Conservation (phyloP, 2,797 vertebrate species). For the Aulostomus chinensis region DNA sequence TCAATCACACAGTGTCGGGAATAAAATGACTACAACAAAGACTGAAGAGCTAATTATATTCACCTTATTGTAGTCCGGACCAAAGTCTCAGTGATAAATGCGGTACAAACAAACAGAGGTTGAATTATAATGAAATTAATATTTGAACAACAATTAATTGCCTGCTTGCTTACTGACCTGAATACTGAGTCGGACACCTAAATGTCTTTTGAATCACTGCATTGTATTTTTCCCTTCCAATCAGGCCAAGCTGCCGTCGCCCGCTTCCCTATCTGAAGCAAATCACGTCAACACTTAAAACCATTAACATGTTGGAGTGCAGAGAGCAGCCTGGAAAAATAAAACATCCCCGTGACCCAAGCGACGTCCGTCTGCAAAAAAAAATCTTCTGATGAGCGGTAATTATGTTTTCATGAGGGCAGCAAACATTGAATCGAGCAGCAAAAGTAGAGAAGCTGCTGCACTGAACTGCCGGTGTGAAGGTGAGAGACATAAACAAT, state of each 20-base stretch:
- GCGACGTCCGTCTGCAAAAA: constrained; percentile 42
- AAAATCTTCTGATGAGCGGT: constrained; percentile 44
- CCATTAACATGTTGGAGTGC: constrained; percentile 48
- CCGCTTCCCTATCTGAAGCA: constrained; percentile 39
- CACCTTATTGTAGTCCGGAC: constrained; percentile 24
- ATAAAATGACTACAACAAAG: constrained; percentile 9
- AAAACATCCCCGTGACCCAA: constrained; percentile 42
- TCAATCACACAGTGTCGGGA: neutral
- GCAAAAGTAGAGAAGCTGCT: constrained; percentile 23
- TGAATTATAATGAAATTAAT: too few relatives aligned
- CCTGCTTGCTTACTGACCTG: constrained; percentile 43
- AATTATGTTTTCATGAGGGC: constrained; percentile 58
- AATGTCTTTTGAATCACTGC: constrained; percentile 47
- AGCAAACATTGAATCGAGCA: constrained; percentile 9
- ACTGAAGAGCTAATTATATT: constrained; percentile 51
- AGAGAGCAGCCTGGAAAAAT: constrained; percentile 29
- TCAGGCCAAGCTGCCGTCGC: constrained; percentile 27
- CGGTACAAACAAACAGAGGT: too few relatives aligned
- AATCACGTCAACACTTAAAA: constrained; percentile 52
- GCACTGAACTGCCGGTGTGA: constrained; percentile 16
- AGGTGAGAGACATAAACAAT: constrained; percentile 56
- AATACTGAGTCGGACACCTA: constrained; percentile 44
- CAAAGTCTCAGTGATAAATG: constrained; percentile 31
- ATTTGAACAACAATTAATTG: constrained; percentile 52
- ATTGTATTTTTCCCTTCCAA: constrained; percentile 36